phyloP scores from a whole-genome alignment of 1,140 invertebrate genomes.

The Vanessa tameamea region DNA sequence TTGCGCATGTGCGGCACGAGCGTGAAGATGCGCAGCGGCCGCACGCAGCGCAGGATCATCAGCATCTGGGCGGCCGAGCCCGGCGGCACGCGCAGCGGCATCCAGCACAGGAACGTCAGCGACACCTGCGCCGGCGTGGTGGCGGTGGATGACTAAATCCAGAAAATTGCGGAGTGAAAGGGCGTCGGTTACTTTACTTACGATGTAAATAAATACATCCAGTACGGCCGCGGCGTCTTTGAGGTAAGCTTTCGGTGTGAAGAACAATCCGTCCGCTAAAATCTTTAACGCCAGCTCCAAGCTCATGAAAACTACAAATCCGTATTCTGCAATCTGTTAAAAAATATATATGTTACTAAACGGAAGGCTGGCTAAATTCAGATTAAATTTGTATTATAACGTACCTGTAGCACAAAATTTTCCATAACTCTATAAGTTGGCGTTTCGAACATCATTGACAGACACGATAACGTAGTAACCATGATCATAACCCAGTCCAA shows the following conservation, averaged over 20 bases:
- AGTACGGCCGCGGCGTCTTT: slow-evolving; percentile 98
- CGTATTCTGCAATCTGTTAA: slow-evolving; percentile 96
- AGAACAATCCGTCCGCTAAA: slow-evolving; percentile 98
- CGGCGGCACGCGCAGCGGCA: slow-evolving; percentile 94
- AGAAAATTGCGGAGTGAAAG: too few relatives aligned
- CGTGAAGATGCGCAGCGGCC: slow-evolving; percentile 98
- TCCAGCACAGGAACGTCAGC: slow-evolving; percentile 97
- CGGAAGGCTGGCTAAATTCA: neutral
- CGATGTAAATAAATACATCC: slow-evolving; percentile 98
- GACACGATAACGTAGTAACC: slow-evolving; percentile 97
- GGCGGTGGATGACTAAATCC: too few relatives aligned
- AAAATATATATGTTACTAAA: neutral
- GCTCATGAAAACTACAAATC: slow-evolving; percentile 99
- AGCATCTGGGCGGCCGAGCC: slow-evolving; percentile 96
- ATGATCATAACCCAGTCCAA: slow-evolving; percentile 99
- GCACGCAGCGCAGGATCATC: slow-evolving; percentile 97
- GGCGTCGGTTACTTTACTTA: slow-evolving; percentile 77
- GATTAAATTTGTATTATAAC: neutral
- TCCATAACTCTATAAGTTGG: slow-evolving; percentile 93
- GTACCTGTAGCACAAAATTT: slow-evolving; percentile 85
- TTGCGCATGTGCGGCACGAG: slow-evolving; percentile 99
- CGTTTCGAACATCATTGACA: slow-evolving; percentile 99
- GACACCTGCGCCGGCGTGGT: slow-evolving; percentile 85
- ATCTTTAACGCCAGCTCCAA: slow-evolving; percentile 97
- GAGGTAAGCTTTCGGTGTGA: slow-evolving; percentile 99